Percentiles rank a stretch among this genome's conserved stretches.
Evolutionary conservation across 2,113 vertebrate genomes (phyloP).

Genomic region (Gymnogyps californianus): DNA sequence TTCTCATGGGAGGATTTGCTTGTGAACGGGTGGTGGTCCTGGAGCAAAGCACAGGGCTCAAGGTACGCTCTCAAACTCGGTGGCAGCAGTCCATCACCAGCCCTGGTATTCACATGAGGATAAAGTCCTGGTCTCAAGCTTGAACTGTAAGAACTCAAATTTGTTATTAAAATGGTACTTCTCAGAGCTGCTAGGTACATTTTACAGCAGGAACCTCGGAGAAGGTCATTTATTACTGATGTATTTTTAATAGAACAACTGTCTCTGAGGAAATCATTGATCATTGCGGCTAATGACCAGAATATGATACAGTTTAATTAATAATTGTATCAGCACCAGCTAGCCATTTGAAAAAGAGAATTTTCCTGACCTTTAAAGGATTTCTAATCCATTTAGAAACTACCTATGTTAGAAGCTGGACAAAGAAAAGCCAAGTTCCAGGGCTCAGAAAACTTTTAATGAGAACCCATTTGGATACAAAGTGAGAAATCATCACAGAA

Average conservation of each 20-base stretch:
- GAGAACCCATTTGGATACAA: neutral
- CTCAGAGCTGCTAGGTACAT: neutral
- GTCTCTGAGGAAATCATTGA: conserved; percentile 17
- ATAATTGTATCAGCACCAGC: neutral
- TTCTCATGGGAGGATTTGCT: neutral
- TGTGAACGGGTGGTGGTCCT: neutral
- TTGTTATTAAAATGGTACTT: neutral
- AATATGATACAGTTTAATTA: conserved; percentile 30
- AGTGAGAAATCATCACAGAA: neutral
- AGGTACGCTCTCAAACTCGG: neutral
- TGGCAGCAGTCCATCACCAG: neutral
- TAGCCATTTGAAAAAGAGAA: neutral
- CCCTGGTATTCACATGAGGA: neutral
- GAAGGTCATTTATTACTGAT: neutral
- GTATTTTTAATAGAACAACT: conserved; percentile 22
- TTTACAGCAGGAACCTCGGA: neutral
- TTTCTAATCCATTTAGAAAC: neutral
- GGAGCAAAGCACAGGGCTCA: neutral
- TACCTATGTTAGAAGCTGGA: neutral
- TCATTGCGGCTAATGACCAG: neutral
- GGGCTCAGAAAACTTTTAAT: neutral
- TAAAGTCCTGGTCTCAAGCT: neutral
- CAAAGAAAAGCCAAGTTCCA: neutral
- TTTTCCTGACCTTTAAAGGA: neutral
- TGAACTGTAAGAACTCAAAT: neutral